A percentile compares a stretch with the other conserved stretches of the same genome.
phyloP scores from a whole-genome alignment of 2,113 vertebrate species.

The Heloderma charlesbogerti region DNA sequence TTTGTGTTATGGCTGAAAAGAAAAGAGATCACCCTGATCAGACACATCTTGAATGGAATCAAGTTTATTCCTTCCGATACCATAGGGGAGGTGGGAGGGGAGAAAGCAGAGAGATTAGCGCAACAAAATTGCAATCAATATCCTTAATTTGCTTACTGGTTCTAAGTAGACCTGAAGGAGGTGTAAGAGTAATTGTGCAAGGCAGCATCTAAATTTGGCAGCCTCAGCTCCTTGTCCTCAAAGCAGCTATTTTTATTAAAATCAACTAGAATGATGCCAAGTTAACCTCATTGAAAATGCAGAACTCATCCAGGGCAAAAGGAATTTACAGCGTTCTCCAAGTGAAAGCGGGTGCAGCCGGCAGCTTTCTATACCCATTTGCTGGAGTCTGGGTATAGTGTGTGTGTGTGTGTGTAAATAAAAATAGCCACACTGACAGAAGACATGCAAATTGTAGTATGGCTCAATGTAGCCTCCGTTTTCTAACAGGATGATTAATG shows the following conservation, averaged over 20 bases:
- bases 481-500: slow-evolving; percentile 76
- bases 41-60: slow-evolving; percentile 83
- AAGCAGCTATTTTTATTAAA: slow-evolving; percentile 90
- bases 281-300: slow-evolving; percentile 85
- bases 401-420: too few species aligned
- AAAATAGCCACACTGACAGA: slow-evolving; percentile 66
- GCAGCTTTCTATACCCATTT: slow-evolving; percentile 72
- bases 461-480: slow-evolving; percentile 69
- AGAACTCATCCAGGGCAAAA: slow-evolving; percentile 85
- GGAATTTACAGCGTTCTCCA: slow-evolving; percentile 86
- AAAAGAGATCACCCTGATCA: slow-evolving; percentile 87
- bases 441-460: slow-evolving; percentile 73
- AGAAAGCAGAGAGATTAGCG: slow-evolving; percentile 76
- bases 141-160: slow-evolving; percentile 94
- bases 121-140: slow-evolving; percentile 92
- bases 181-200: slow-evolving; percentile 83
- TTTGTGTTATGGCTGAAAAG: slow-evolving; percentile 99
- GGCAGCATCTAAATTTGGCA: slow-evolving; percentile 88
- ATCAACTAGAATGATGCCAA: slow-evolving; percentile 86
- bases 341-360: slow-evolving; percentile 75
- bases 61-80: slow-evolving; percentile 77
- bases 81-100: slow-evolving; percentile 35
- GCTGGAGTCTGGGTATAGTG: slow-evolving; percentile 68
- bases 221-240: slow-evolving; percentile 83
- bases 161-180: slow-evolving; percentile 89